Evolutionary conservation across 2,113 vertebrate species (phyloP), one percentile per base, ranked within the genome.

Genomic region (Tetrao urogallus): DNA sequence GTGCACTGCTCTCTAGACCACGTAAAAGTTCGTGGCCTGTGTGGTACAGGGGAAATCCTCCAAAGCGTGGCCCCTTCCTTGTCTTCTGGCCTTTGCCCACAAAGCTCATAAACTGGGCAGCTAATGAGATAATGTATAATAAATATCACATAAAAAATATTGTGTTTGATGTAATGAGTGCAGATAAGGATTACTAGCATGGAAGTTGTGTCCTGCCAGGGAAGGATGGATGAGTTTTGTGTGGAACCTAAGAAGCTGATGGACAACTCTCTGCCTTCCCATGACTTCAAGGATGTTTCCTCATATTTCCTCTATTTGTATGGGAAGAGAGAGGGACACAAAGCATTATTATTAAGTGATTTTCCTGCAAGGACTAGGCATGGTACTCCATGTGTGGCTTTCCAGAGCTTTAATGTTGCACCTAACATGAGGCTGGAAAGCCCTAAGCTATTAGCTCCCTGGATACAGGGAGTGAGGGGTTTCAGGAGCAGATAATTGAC

Each of bases 51-150:
- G 61, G 69, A 85, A 78, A 90, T 92, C 85, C 71, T 89, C 81
- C 61, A 78, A 61, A 92, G 85, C 2, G 0, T 10, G n/a, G 91
- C 73, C 66, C 83, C 21, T 57, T 48, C 20, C 74, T 92, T 94
- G 93, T 84, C 86, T 92, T 25, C 70, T 94, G 89, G 90, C 86
- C 73, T 73, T 91, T 94, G 77, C 92, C 89, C 92, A 82, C 1
- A 0, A 70, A 84, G 30, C 88, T 93, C 92, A 63, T 95, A 94
- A 96, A 94, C 57, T 43, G 66, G 63, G 61, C 61, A 40, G 61
- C 17, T 13, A 40, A 40, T 27, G 10, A 40, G 14, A 63, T 58
- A n/a, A 58, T 12, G 8, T 40, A 18, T 63, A 63, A 63, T 40
- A 38, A 38, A 19, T 64, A 64, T 40, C 61, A 64, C 12, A 7